Conservation (phyloP, 1,140 invertebrate genomes). For the Dufourea novaeangliae region DNA sequence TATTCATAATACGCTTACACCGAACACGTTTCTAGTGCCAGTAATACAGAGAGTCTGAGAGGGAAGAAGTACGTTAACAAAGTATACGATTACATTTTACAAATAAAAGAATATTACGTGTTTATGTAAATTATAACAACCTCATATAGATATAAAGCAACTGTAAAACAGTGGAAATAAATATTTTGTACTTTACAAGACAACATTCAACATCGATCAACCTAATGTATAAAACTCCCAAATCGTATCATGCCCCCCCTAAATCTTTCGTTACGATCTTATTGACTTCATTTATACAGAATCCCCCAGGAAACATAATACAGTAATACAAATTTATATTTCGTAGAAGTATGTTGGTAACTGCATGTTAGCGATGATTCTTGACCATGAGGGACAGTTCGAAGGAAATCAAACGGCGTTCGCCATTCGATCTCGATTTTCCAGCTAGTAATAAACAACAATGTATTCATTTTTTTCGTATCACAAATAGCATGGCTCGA, state of each 20-base stretch:
- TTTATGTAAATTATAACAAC: not conserved
- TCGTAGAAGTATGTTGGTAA: not conserved
- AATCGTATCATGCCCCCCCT: too few species aligned
- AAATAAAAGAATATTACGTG: not conserved
- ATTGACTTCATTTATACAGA: too few species aligned
- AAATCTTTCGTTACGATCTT: too few species aligned
- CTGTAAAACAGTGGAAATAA: conserved; percentile 51
- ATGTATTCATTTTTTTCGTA: not conserved
- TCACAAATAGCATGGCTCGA: conserved; percentile 34
- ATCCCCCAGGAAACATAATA: too few species aligned
- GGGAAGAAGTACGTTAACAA: not conserved
- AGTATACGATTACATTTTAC: not conserved
- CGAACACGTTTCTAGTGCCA: not conserved
- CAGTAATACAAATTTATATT: not conserved
- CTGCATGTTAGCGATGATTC: not conserved
- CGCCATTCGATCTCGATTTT: not conserved
- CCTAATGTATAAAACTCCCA: too few species aligned
- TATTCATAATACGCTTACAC: not conserved
- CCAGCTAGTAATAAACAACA: not conserved
- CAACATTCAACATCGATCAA: not conserved
- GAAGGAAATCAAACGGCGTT: not conserved
- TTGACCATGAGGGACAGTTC: not conserved
- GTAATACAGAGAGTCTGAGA: not conserved
- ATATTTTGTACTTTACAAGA: conserved; percentile 45
- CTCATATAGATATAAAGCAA: not conserved